phyloP scores from a whole-genome alignment of 2,888 invertebrate species.

The Polia nebulosa region DNA sequence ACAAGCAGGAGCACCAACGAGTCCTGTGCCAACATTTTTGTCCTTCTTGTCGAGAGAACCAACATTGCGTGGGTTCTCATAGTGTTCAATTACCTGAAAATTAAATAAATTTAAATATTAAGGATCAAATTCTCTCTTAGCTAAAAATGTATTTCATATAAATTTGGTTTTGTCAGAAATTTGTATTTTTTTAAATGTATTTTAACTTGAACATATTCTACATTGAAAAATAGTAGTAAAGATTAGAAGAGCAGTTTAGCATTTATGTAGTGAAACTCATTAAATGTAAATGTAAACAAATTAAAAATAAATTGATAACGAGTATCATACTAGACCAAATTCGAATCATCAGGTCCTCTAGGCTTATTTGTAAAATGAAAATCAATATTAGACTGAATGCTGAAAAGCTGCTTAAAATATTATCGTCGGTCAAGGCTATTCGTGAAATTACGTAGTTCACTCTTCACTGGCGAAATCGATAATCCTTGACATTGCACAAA shows the following conservation, averaged over 20 bases:
- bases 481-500: constrained; percentile 76
- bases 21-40: constrained; percentile 98
- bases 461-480: constrained; percentile 73
- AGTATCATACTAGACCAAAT: not conserved
- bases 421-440: constrained; percentile 56
- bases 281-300: constrained; percentile 32
- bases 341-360: not conserved
- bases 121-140: not conserved
- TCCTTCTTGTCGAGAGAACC: constrained; percentile 99
- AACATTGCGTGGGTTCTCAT: constrained; percentile 99
- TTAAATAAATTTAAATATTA: not conserved
- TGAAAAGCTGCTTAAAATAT: constrained; percentile 7
- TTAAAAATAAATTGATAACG: constrained; percentile 13
- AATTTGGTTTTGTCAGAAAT: not conserved
- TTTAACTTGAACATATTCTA: too few relatives aligned
- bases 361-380: constrained; percentile 3
- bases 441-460: constrained; percentile 67
- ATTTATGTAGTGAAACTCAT: constrained; percentile 1
- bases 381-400: constrained; percentile 8
- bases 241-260: not conserved
- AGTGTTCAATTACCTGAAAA: constrained; percentile 98
- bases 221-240: not conserved
- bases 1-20: constrained; percentile 99
- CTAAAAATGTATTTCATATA: not conserved
- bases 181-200: not conserved